A percentile compares a stretch with the other conserved stretches of the same genome.
Conservation (phyloP, 2,797 vertebrate species). For the Huso huso region DNA sequence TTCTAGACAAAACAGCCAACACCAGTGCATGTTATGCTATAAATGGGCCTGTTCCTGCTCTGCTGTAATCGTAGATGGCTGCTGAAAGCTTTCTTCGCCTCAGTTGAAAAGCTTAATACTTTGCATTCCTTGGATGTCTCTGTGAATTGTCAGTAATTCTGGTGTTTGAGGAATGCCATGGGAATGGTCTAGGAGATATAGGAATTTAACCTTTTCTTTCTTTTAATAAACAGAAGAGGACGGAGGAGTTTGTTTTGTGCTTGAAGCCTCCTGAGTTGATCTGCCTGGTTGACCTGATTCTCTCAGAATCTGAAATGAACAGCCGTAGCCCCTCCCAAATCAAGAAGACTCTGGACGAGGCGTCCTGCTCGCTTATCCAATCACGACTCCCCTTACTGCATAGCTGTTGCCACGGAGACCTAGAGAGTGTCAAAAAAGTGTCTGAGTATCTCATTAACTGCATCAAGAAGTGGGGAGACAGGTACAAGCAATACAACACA, state of each 20-base stretch:
- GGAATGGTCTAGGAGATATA: neutral
- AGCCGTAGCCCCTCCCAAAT: slow-evolving; percentile 40
- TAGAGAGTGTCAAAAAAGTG: slow-evolving; percentile 75
- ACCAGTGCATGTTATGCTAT: too few relatives aligned
- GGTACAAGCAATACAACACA: slow-evolving; percentile 48
- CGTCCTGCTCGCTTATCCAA: slow-evolving; percentile 52
- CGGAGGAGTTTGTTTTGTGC: slow-evolving; percentile 77
- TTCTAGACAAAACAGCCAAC: too few relatives aligned
- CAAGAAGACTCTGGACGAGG: slow-evolving; percentile 41
- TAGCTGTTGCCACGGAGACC: slow-evolving; percentile 63
- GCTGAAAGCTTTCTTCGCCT: too few relatives aligned
- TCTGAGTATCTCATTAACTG: slow-evolving; percentile 78
- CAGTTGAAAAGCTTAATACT: too few relatives aligned
- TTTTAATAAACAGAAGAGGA: slow-evolving; percentile 68
- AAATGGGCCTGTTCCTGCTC: too few relatives aligned
- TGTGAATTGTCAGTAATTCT: neutral
- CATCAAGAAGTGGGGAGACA: slow-evolving; percentile 83
- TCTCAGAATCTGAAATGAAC: slow-evolving; percentile 78
- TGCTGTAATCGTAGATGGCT: too few relatives aligned
- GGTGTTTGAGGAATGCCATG: neutral
- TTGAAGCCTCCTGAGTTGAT: slow-evolving; percentile 76
- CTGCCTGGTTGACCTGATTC: slow-evolving; percentile 86
- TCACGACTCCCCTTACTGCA: slow-evolving; percentile 61
- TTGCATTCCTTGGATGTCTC: neutral
- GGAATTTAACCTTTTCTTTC: neutral